phyloP scores from a whole-genome alignment of 2,888 invertebrate species.

The Falcaria lacertinaria region DNA sequence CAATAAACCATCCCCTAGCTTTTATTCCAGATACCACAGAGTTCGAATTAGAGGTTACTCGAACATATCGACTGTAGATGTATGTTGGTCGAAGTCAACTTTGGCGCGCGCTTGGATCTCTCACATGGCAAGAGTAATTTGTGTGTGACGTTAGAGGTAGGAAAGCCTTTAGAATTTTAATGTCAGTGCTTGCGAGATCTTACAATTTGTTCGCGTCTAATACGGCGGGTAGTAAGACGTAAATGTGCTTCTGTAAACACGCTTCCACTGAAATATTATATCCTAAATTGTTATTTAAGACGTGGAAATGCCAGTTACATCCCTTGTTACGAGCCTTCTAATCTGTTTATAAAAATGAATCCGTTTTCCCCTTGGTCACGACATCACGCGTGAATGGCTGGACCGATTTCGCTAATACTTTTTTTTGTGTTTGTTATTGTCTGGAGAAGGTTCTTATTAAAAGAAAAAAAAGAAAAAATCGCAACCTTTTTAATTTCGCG shows the following conservation, averaged over 20 bases:
- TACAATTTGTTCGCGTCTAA: constrained; percentile 20
- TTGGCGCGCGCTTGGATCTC: constrained; percentile 13
- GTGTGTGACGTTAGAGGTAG: constrained; percentile 31
- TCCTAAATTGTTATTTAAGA: background rate
- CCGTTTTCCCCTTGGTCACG: too few relatives aligned
- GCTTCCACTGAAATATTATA: background rate
- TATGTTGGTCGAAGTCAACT: constrained; percentile 3
- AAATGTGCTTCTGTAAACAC: background rate
- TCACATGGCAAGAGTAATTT: constrained; percentile 33
- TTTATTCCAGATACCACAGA: background rate
- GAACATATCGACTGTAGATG: background rate
- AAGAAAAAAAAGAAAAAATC: too few relatives aligned
- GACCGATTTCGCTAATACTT: too few relatives aligned
- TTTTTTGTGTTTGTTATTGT: too few relatives aligned
- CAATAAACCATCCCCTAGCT: background rate
- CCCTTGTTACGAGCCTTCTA: too few relatives aligned
- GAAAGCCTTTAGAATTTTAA: constrained; percentile 40
- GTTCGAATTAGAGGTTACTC: background rate
- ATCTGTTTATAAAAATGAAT: too few relatives aligned
- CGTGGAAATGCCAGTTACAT: too few relatives aligned
- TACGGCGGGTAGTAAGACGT: constrained; percentile 9
- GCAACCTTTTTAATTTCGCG: too few relatives aligned
- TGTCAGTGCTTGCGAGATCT: constrained; percentile 20
- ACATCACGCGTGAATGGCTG: too few relatives aligned
- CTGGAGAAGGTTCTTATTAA: too few relatives aligned